Evolutionary conservation across 2,113 vertebrate genomes (phyloP).

Genomic region (Mormyrus iriodes): DNA sequence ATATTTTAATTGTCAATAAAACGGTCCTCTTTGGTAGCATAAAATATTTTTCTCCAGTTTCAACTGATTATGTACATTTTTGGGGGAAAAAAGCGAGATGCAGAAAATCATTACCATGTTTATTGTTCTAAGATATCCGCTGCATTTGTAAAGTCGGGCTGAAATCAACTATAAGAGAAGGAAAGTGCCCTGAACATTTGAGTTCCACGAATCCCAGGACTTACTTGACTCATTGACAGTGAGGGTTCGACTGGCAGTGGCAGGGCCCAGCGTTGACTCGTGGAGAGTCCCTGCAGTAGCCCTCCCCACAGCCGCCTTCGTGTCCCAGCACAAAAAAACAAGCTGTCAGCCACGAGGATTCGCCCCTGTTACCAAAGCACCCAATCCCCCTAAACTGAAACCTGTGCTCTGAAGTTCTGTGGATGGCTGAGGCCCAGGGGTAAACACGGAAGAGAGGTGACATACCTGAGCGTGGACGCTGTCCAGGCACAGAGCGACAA

Average conservation of each 20-base stretch:
- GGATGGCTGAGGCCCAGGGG: neutral
- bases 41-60: neutral
- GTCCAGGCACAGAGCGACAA: slow-evolving; percentile 41
- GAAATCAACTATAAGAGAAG: neutral
- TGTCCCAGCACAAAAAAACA: neutral
- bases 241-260: slow-evolving; percentile 77
- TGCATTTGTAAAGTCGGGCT: neutral
- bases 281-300: slow-evolving; percentile 68
- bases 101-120: neutral
- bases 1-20: neutral
- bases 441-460: neutral
- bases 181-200: neutral
- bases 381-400: neutral
- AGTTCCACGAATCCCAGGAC: slow-evolving; percentile 35
- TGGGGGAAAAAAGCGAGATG: neutral
- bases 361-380: neutral
- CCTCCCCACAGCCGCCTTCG: slow-evolving; percentile 69
- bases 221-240: slow-evolving; percentile 75
- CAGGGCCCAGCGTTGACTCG: slow-evolving; percentile 65
- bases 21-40: neutral
- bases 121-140: neutral
- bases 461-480: slow-evolving; percentile 53
- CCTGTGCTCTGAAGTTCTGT: neutral
- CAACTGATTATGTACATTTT: neutral
- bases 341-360: neutral